phyloP scores from a whole-genome alignment of 2,797 vertebrate genomes.

The Melanotaenia maccullochi region DNA sequence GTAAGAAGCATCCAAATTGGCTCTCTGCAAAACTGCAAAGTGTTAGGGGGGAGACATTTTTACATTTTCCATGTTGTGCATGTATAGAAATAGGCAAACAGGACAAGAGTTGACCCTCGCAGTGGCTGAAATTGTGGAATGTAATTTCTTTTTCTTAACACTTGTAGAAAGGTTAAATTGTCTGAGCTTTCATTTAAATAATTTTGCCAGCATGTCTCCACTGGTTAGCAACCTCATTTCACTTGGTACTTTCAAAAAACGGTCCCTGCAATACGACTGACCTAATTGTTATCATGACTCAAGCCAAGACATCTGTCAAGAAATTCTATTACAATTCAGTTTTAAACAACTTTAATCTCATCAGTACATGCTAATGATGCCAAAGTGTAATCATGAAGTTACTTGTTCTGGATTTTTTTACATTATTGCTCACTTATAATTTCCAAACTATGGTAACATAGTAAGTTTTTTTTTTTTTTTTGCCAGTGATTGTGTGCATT shows the following conservation, averaged over 20 bases:
- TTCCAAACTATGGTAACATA: too few relatives aligned
- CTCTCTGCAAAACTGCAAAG: constrained; percentile 32
- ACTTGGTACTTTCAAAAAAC: constrained; percentile 17
- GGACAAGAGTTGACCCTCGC: constrained; percentile 6
- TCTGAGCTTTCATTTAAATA: constrained; percentile 1
- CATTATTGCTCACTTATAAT: constrained; percentile 23
- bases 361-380: constrained; percentile 29
- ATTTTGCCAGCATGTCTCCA: constrained; percentile 17
- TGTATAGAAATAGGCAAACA: background rate
- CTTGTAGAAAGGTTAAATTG: background rate
- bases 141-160: background rate
- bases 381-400: constrained; percentile 29
- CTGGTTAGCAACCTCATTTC: constrained; percentile 15
- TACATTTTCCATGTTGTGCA: background rate
- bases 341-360: constrained; percentile 27
- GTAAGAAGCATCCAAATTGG: constrained; percentile 58
- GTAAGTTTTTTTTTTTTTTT: too few relatives aligned
- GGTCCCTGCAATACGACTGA: background rate
- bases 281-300: constrained; percentile 34
- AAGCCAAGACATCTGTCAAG: constrained; percentile 45
- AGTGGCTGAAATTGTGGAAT: background rate
- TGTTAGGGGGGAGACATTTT: constrained; percentile 13
- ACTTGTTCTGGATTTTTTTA: constrained; percentile 17
- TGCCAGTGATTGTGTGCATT: too few relatives aligned
- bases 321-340: constrained; percentile 33